phyloP scores from a whole-genome alignment of 1,140 invertebrate species.

The Drosophila orena region DNA sequence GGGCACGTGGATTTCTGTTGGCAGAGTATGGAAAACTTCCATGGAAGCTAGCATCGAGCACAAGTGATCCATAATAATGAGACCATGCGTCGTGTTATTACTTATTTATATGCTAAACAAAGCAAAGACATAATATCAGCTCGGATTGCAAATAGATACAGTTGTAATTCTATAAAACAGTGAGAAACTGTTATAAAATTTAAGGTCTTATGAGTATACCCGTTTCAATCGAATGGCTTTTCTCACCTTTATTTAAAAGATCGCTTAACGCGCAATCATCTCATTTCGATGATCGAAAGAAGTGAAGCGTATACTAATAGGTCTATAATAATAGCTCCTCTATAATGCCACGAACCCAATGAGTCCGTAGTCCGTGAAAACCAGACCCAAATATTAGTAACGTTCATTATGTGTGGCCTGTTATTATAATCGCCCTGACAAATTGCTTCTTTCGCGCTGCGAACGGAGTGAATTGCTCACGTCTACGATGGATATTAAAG shows the following conservation, averaged over 20 bases:
- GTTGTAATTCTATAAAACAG: no score
- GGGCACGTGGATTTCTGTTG: slow-evolving; percentile 40
- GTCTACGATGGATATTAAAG: no score
- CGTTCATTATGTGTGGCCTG: slow-evolving; percentile 8
- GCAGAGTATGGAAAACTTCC: background rate
- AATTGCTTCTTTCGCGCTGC: slow-evolving; percentile 11
- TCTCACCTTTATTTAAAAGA: background rate
- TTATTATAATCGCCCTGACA: slow-evolving; percentile 23
- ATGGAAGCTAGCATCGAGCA: slow-evolving; percentile 19
- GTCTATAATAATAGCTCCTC: no score
- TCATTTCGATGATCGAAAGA: background rate
- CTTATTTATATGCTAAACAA: background rate
- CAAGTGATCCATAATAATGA: slow-evolving; percentile 56
- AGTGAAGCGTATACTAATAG: background rate
- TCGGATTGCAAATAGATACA: no score
- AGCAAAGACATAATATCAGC: background rate
- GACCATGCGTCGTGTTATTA: background rate
- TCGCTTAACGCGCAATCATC: background rate
- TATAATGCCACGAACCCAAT: slow-evolving; percentile 6
- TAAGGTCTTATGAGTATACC: background rate
- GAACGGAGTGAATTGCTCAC: slow-evolving; percentile 3
- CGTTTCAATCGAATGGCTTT: background rate
- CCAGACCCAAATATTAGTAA: slow-evolving; percentile 4
- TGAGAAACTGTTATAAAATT: no score
- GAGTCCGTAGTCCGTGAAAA: background rate